Evolutionary conservation across 92 coral and sea anemone genomes (phyloP), one percentile per base, ranked within the genome.

Genomic region (Phenganax subtilis): DNA sequence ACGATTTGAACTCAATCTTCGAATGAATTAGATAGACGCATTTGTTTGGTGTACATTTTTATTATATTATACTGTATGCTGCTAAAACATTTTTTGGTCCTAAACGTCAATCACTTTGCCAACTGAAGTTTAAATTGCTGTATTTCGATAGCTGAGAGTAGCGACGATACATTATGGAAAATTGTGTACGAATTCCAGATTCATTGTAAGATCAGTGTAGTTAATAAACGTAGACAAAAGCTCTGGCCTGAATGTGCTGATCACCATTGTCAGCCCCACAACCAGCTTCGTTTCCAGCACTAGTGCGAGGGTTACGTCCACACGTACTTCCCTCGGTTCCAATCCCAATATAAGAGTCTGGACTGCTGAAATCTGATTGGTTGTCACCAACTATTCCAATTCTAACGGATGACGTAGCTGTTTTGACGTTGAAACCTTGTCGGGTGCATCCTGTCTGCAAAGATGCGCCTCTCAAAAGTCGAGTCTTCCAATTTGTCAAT

Each of bases 261-360:
- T 65, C 63, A 12, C 83, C 83, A 6, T 25, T 9, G 56, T 65
- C 83, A 10, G n/a, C 83, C 9, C 62, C 51, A 54, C 83, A 79
- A 7, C 83, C 83, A 12, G 83, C 83, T 12, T 63, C 74, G 62
- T 79, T 79, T 65, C 83, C 83, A 53, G 73, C 63, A 64, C 83
- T 79, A 15, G 74, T 79, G n/a, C 63, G 1, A 12, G 83, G 63
- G 16, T 79, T 54, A n/a, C 31, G 67, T 55, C 61, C 69, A 11
- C 83, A 79, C 44, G 73, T 10, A 7, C 60, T 51, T 5, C 73
- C 72, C 69, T 47, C 17, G 9, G 83, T 65, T 14, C 83, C 83
- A 51, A 79, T 51, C 9, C 83, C 83, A 79, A 79, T 79, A 14
- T 62, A 79, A 12, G 83, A 79, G 51, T 79, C 83, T 7, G 83